Evolutionary conservation across 1,140 invertebrate species (phyloP).

Genomic region (Drosophila aff.): DNA sequence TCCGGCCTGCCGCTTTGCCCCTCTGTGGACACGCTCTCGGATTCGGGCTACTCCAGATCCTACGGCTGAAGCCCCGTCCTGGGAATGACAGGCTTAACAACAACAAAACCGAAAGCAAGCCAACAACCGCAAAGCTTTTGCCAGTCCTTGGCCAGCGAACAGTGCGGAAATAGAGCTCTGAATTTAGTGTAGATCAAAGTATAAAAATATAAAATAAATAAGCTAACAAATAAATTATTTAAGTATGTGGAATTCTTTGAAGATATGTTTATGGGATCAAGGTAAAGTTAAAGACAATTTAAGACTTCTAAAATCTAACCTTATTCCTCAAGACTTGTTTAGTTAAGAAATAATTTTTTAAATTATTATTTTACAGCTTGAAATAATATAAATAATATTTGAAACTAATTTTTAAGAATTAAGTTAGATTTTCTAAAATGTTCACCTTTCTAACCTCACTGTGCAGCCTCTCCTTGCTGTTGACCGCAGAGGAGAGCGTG

Average conservation of each 20-base stretch:
- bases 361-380: no score
- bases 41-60: constrained; percentile 7
- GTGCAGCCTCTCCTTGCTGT: constrained; percentile 4
- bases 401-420: not conserved
- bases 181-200: not conserved
- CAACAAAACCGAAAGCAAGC: constrained; percentile 16
- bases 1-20: constrained; percentile 34
- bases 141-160: constrained; percentile 23
- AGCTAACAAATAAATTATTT: not conserved
- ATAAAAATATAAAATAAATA: no score
- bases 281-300: not conserved
- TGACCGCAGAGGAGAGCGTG: constrained; percentile 20
- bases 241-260: no score
- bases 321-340: not conserved
- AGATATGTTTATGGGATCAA: no score
- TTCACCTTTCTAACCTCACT: not conserved
- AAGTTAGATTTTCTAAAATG: not conserved
- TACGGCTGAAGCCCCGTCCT: constrained; percentile 14
- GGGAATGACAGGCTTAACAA: constrained; percentile 31
- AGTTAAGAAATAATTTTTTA: no score
- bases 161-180: not conserved
- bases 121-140: constrained; percentile 56
- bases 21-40: constrained; percentile 17
- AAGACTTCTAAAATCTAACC: not conserved
- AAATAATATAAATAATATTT: not conserved